Base-by-base conservation (phyloP, 2,797 vertebrate genomes). In the Xenops minutus region DNA sequence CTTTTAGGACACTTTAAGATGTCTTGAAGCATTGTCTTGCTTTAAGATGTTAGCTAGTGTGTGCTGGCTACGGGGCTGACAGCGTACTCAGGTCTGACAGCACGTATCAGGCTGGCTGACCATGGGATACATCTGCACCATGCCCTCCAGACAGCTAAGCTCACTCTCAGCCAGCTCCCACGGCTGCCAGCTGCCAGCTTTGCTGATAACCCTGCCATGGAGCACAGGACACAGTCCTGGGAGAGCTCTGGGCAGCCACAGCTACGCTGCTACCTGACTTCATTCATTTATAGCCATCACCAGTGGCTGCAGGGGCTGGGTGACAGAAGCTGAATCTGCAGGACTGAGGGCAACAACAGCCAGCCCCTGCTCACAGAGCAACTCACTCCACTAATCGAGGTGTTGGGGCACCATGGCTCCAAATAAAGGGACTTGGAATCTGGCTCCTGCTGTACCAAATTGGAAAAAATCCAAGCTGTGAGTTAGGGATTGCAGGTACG, bases 281-380 rank as follows among this genome's bases (percentile, higher is more conserved):
- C 7, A 26, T 37, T 44, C 24, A 32, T 92, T 71, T 52, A 30
- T 59, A 67, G 44, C 58, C 2, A 0, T 48, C 39, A 59, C 41
- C 5, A 1, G 41, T 1, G 30, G 41, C 79, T 52, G 69, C 34
- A 17, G 48, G 61, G 17, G 19, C 22, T 39, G 30, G 29, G 41
- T 7, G 20, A 34, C 29, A 27, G 34, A 26, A 24, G 14, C 59
- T 81, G 49, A 62, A 72, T 9, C 32, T 1, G 0, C 30, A 41
- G 48, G 14, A 18, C 46, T n/a, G 77, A 8, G 2, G 58, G n/a
- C 12, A n/a, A 63, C 44, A 7, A 7, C 2, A 2, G 43, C 24
- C 8, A 5, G 48, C 9, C 18, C 51, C 21, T 0, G 0, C 39
- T 58, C 4, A 0, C 74, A 58, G 39, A 36, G 48, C 0, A 1